Base-by-base conservation (phyloP, 2,797 vertebrate genomes). In the Pipistrellus pygmaeus region DNA sequence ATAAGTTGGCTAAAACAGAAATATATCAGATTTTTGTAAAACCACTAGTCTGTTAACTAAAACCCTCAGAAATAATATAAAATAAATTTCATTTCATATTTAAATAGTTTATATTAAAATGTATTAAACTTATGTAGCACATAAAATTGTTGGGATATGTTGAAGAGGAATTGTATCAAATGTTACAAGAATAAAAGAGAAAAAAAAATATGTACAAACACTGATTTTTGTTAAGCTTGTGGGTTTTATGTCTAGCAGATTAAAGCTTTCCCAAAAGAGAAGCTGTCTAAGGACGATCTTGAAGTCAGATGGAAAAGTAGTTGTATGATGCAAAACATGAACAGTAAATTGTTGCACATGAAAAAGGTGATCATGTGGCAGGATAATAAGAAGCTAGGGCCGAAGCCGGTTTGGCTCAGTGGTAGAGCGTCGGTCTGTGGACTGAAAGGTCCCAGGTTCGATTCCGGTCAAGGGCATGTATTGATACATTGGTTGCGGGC, bases 31-130 rank as follows among this genome's bases (percentile, higher is more conserved):
- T 11, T 84, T 93, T 55, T 35, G 77, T 55, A 95, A 88, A 69
- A 2, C 25, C 8, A 23, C 11, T 5, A 72, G 72, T 84, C 5
- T 87, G 11, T 81, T n/a, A 72, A 8, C 32, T 85, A 69, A 91
- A 85, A 46, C 3, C 62, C 18, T 53, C 62, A 60, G 4, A 82
- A 95, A 76, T 89, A 66, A 87, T 62, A 17, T 35, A 83, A 93
- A 51, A 14, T 68, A 83, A 5, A 35, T 84, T 85, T 77, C 6
- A 30, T 78, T 9, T 7, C 27, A 72, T 71, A 82, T 92, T 80
- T 93, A 85, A 90, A 15, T 81, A 44, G 5, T 25, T 83, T 71
- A 35, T 84, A 20, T 85, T 82, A 35, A 73, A 82, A 51, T 44
- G n/a, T 2, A 48, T 92, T 51, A 68, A 77, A 62, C 68, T 1